phyloP scores from a whole-genome alignment of 2,888 invertebrate genomes.

The Nomada fucata region DNA sequence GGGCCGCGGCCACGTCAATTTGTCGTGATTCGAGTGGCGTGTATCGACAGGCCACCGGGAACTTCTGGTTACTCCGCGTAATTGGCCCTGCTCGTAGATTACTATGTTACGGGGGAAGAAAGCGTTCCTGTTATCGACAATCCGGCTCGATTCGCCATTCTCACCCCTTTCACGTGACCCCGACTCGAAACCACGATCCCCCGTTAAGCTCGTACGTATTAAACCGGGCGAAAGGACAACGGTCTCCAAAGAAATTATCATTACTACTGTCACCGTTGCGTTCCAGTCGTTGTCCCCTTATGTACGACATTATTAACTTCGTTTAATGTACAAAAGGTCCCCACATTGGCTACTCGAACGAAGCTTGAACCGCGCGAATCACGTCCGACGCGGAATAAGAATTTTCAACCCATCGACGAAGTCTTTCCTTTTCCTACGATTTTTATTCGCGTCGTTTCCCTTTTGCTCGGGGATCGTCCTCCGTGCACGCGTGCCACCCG shows the following conservation, averaged over 20 bases:
- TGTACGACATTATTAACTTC: too few species aligned
- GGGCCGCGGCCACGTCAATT: constrained; percentile 52
- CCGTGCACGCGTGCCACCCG: constrained; percentile 38
- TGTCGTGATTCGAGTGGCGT: constrained; percentile 57
- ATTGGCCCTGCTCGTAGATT: constrained; percentile 62
- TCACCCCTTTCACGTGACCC: not conserved
- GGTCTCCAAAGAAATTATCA: not conserved
- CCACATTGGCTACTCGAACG: too few species aligned
- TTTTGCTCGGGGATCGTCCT: constrained; percentile 29
- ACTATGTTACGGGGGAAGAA: constrained; percentile 61
- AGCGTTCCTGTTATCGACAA: constrained; percentile 50
- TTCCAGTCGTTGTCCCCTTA: not conserved
- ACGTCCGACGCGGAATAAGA: not conserved
- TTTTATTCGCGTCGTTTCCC: constrained; percentile 33
- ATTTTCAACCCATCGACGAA: not conserved
- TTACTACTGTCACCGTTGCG: not conserved
- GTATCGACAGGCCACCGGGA: constrained; percentile 63
- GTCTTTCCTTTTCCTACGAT: constrained; percentile 27
- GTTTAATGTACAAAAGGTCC: too few species aligned
- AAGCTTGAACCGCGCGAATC: not conserved
- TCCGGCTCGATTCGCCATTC: constrained; percentile 24
- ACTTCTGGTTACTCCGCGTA: constrained; percentile 60
- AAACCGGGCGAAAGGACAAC: not conserved
- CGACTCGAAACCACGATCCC: not conserved
- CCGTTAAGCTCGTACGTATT: not conserved